Evolutionary conservation across 53 echinoderm and acorn worm genomes (phyloP), one percentile per base, ranked within the genome.

Genomic region (Echinometra lucunter): DNA sequence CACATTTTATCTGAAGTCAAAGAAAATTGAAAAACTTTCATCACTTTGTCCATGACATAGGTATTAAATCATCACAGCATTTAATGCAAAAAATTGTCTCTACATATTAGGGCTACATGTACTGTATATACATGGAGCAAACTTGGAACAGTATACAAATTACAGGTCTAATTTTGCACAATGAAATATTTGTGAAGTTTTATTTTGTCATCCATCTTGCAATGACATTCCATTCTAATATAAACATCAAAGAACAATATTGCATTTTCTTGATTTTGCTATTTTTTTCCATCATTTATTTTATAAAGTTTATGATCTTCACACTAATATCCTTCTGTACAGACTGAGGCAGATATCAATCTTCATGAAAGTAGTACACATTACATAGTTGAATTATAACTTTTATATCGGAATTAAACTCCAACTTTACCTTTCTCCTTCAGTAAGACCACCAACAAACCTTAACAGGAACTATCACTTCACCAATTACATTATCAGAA

Each of bases 341-440:
- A 35, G 74, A 37, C 74, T 37, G 15, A 1, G 37, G 37, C 74
- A 23, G 27, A 66, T 7, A 66, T 37, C 27, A 34, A 15, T 13
- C 34, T 37, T 3, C 34, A 74, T 35, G 27, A 4, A 34, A 74
- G 35, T 74, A 35, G 7, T 37, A n/a, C 74, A 74, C 34, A 35
- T 6, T 34, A 74, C 78, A 78, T 78, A 42, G 42, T 17, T 21
- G 35, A 23, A 40, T 74, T 37, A 12, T 19, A 74, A 30, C 19
- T n/a, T 49, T 85, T n/a, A 6, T 28, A 83, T 74, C 35, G n/a
- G n/a, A n/a, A n/a, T 16, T 12, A 81, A 81, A 30, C 25, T 85
- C 81, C 11, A 15, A 81, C 28, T 49, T 85, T 85, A 85, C 85
- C 85, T 85, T 47, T 28, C 11, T 44, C 42, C 81, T 85, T n/a